Percentiles rank a stretch among this genome's conserved stretches.
Evolutionary conservation across 2,797 vertebrate genomes (phyloP).

Genomic region (Manis javanica): DNA sequence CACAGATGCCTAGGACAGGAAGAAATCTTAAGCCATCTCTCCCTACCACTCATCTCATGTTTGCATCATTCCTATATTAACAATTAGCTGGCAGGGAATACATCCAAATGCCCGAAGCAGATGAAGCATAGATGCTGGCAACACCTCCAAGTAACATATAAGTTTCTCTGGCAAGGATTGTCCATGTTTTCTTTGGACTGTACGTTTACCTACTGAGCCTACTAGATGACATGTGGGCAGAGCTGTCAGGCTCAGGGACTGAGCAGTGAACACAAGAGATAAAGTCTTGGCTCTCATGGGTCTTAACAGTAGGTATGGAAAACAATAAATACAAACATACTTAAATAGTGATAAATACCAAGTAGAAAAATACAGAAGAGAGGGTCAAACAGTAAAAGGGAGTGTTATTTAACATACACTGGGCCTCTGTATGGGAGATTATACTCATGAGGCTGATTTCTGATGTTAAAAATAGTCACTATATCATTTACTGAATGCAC

Average conservation of each 20-base stretch:
- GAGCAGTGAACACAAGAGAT: background rate
- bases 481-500: background rate
- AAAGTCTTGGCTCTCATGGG: background rate
- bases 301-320: background rate
- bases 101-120: background rate
- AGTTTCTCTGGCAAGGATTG: background rate
- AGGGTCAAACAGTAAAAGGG: background rate
- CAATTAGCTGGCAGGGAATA: background rate
- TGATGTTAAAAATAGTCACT: background rate
- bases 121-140: background rate
- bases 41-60: background rate
- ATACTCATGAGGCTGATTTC: background rate
- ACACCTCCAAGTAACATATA: background rate
- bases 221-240: background rate
- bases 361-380: constrained; percentile 20
- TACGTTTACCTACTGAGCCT: background rate
- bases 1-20: background rate
- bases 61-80: background rate
- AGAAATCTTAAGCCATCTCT: background rate
- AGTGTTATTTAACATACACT: background rate
- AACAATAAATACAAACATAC: background rate
- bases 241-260: background rate
- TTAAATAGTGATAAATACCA: background rate
- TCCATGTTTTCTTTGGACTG: background rate
- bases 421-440: background rate